Percentiles rank a stretch among this genome's conserved stretches.
These are phyloP conservation scores for Drosophila phalerata DNA, from an alignment of 2,888 invertebrate species.

Conservation along the genomic window DNA sequence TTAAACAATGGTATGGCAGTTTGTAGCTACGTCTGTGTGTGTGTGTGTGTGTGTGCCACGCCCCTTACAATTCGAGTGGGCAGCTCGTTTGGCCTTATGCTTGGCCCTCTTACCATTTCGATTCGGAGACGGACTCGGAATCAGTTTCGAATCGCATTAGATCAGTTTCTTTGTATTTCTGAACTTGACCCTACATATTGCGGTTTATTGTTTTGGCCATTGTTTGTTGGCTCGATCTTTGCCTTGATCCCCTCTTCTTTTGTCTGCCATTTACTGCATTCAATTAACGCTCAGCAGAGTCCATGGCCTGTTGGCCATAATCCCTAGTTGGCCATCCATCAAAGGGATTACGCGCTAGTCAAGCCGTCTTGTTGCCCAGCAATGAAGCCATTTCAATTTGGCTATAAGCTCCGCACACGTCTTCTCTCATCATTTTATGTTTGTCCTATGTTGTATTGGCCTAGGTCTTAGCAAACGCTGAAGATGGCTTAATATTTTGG, in stretches of 20 bases:
- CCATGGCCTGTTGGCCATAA: constrained; percentile 15
- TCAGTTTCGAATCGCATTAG: constrained; percentile 27
- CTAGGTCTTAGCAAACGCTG: constrained; percentile 31
- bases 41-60: constrained; percentile 33
- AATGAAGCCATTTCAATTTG: constrained; percentile 47
- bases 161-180: constrained; percentile 21
- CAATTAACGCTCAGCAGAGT: constrained; percentile 47
- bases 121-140: not conserved
- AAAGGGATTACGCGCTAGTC: constrained; percentile 28
- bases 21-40: constrained; percentile 1
- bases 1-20: constrained; percentile 61
- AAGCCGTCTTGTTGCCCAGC: constrained; percentile 26
- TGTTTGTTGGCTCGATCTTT: constrained; percentile 25
- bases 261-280: constrained; percentile 49
- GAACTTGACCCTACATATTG: constrained; percentile 24
- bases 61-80: constrained; percentile 44
- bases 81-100: constrained; percentile 36
- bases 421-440: constrained; percentile 18
- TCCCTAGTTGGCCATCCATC: constrained; percentile 41
- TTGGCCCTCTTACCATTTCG: constrained; percentile 17
- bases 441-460: constrained; percentile 1
- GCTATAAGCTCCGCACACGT: constrained; percentile 33
- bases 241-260: constrained; percentile 14
- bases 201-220: constrained; percentile 24
- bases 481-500: constrained; percentile 16